Percentiles rank a stretch among this genome's conserved stretches.
Conservation (phyloP, 1,140 invertebrate species). For the Nymphalis io region DNA sequence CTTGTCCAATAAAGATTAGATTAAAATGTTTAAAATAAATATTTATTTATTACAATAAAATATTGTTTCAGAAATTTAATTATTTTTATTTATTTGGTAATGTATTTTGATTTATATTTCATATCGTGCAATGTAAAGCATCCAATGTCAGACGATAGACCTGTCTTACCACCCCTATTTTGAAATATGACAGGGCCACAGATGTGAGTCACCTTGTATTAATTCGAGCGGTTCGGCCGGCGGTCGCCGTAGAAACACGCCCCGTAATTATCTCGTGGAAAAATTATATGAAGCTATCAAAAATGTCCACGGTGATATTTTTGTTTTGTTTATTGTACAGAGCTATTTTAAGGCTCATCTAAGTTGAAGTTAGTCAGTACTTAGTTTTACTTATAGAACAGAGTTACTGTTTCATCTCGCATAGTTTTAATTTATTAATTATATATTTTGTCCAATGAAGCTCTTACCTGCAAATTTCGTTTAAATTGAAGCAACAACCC, state of each 20-base stretch:
- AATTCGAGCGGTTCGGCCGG: constrained; percentile 53
- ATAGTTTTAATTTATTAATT: no score
- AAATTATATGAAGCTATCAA: constrained; percentile 17
- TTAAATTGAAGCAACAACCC: no score
- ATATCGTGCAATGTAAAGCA: constrained; percentile 33
- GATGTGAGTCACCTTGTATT: constrained; percentile 54
- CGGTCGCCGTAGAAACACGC: constrained; percentile 34
- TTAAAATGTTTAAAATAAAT: no score
- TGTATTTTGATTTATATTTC: neutral
- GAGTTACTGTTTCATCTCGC: no score
- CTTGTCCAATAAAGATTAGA: no score
- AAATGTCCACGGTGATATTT: neutral
- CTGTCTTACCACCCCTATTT: constrained; percentile 40
- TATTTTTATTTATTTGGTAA: neutral
- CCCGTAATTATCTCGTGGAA: constrained; percentile 29
- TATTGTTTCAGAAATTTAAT: neutral
- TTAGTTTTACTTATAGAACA: no score
- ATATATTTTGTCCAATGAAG: no score
- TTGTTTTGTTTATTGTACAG: neutral
- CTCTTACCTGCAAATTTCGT: no score
- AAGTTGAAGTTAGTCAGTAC: no score
- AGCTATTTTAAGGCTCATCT: no score
- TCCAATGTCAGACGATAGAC: constrained; percentile 2
- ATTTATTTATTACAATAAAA: no score
- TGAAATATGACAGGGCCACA: constrained; percentile 65